A percentile compares a stretch with the other conserved stretches of the same genome.
Evolutionary conservation across 2,113 vertebrate genomes (phyloP).

Genomic region (Camelus dromedarius): DNA sequence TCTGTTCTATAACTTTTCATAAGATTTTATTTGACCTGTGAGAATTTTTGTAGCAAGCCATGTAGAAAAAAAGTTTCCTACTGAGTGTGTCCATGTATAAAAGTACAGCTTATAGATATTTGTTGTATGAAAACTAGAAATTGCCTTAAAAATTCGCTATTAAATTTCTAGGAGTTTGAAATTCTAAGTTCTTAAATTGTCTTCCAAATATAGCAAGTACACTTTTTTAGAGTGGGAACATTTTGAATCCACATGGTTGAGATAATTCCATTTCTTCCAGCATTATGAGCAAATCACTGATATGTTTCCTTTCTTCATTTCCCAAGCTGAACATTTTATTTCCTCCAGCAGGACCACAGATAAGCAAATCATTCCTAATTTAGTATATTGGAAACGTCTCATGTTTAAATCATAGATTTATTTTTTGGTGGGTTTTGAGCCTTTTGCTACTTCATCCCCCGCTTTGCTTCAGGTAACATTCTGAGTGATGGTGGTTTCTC

Average conservation of each 20-base stretch:
- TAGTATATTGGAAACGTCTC: constrained; percentile 48
- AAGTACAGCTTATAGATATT: neutral
- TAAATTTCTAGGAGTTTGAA: constrained; percentile 48
- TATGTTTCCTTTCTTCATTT: constrained; percentile 65
- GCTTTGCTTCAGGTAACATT: constrained; percentile 35
- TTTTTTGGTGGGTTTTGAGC: constrained; percentile 22
- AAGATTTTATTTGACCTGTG: neutral
- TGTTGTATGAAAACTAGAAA: constrained; percentile 4
- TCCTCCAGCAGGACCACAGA: neutral
- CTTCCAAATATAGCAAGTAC: constrained; percentile 56
- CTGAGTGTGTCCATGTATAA: neutral
- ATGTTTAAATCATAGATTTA: constrained; percentile 61
- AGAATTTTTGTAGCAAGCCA: neutral
- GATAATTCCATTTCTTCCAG: constrained; percentile 56
- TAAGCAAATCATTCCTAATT: constrained; percentile 62
- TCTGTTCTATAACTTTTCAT: neutral
- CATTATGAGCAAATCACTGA: constrained; percentile 46
- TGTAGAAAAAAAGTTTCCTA: neutral
- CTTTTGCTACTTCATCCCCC: constrained; percentile 6
- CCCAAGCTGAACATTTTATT: constrained; percentile 56
- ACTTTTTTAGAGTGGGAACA: constrained; percentile 19
- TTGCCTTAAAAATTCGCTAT: constrained; percentile 19
- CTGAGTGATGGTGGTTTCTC: constrained; percentile 1
- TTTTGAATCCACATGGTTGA: constrained; percentile 52
- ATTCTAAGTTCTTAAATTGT: constrained; percentile 24